Evolutionary conservation across 2,113 vertebrate species (phyloP).

Genomic region (Nerophis lumbriciformis): DNA sequence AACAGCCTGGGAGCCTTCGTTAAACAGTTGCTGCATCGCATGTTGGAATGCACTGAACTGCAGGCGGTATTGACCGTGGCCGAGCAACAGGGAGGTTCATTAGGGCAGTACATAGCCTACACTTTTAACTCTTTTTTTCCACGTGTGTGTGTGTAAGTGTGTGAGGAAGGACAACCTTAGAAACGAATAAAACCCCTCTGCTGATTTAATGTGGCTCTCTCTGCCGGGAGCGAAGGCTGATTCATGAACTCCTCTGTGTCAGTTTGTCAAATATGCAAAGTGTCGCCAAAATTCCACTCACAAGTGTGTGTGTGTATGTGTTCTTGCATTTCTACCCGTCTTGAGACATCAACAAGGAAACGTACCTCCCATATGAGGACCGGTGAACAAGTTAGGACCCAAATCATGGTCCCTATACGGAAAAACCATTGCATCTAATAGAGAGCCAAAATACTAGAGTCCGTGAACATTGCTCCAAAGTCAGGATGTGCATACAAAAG

Average conservation of each 20-base stretch:
- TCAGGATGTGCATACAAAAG: no score
- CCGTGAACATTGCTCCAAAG: no score
- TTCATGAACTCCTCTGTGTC: conserved; percentile 17
- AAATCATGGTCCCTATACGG: no score
- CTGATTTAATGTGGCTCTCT: conserved; percentile 18
- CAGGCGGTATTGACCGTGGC: conserved; percentile 42
- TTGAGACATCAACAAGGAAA: no score
- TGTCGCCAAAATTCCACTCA: conserved; percentile 4
- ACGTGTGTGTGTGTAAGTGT: neutral
- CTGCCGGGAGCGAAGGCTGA: conserved; percentile 24
- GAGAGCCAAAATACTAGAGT: no score
- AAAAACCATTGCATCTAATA: no score
- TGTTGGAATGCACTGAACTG: conserved; percentile 38
- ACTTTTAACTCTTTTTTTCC: conserved; percentile 37
- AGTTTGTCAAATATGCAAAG: conserved; percentile 16
- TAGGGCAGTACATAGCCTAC: conserved; percentile 43
- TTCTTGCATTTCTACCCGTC: no score
- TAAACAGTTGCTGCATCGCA: neutral
- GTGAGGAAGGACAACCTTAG: conserved; percentile 3
- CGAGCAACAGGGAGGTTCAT: conserved; percentile 39
- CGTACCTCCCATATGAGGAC: no score
- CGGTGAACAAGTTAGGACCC: no score
- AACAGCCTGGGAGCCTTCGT: conserved; percentile 21
- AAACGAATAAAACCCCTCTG: neutral
- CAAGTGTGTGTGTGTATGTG: neutral